Conservation (phyloP, 1,140 invertebrate genomes). For the Harlomillsia oculata region DNA sequence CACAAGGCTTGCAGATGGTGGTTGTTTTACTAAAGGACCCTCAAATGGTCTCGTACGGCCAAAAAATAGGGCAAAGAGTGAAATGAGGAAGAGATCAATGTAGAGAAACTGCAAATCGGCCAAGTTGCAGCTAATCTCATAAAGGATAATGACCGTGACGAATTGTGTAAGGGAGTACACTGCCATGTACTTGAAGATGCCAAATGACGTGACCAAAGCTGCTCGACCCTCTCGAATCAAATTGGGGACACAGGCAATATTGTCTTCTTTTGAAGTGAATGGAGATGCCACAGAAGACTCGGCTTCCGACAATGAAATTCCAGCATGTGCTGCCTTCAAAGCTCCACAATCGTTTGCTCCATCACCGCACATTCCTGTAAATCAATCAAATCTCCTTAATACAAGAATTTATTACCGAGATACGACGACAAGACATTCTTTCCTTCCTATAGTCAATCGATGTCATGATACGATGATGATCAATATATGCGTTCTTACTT, state of each 20-base stretch:
- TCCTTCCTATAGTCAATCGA: too few relatives aligned
- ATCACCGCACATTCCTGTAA: constrained; percentile 80
- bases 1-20: constrained; percentile 49
- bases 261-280: constrained; percentile 80
- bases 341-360: constrained; percentile 53
- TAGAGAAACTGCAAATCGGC: constrained; percentile 74
- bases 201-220: constrained; percentile 86
- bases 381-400: too few relatives aligned
- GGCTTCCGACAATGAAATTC: constrained; percentile 84
- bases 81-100: constrained; percentile 74
- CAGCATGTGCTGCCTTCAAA: constrained; percentile 84
- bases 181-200: constrained; percentile 96
- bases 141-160: constrained; percentile 81
- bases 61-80: constrained; percentile 65
- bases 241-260: constrained; percentile 76
- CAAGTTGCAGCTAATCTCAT: constrained; percentile 64
- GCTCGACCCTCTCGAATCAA: constrained; percentile 56
- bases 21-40: constrained; percentile 48
- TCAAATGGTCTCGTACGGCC: constrained; percentile 56
- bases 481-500: too few relatives aligned
- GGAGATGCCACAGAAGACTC: constrained; percentile 90
- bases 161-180: constrained; percentile 90
- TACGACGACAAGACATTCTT: too few relatives aligned
- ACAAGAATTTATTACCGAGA: too few relatives aligned
- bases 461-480: too few relatives aligned